phyloP scores from a whole-genome alignment of 1,140 invertebrate species.

The Eumeta japonica region DNA sequence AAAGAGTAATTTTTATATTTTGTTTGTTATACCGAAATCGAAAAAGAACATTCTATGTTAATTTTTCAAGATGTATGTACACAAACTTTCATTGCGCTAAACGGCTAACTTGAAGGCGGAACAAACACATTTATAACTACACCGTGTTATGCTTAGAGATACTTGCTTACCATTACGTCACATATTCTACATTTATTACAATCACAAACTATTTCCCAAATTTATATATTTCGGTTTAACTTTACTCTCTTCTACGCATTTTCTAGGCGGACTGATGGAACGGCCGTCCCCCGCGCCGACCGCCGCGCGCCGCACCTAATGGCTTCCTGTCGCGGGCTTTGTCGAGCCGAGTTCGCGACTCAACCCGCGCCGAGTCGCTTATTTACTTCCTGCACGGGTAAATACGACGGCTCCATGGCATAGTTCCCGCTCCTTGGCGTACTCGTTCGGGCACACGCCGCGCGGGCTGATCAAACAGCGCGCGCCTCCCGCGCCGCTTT shows the following conservation, averaged over 20 bases:
- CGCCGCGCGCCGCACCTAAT: constrained; percentile 45
- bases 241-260: constrained; percentile 13
- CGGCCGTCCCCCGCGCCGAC: constrained; percentile 23
- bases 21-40: too few relatives aligned
- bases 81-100: too few relatives aligned
- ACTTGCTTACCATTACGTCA: too few relatives aligned
- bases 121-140: too few relatives aligned
- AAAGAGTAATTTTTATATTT: too few relatives aligned
- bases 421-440: constrained; percentile 33
- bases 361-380: constrained; percentile 11
- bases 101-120: too few relatives aligned
- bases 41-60: too few relatives aligned
- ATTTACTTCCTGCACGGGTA: constrained; percentile 30
- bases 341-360: constrained; percentile 41
- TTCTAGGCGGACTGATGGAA: constrained; percentile 34
- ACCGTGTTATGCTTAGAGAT: too few relatives aligned
- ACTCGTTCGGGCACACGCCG: constrained; percentile 35
- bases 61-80: too few relatives aligned
- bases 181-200: too few relatives aligned
- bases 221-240: too few relatives aligned
- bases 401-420: constrained; percentile 20
- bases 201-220: too few relatives aligned
- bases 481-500: constrained; percentile 37
- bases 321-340: constrained; percentile 47
- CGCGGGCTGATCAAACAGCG: constrained; percentile 50